Percentiles rank a stretch among this genome's conserved stretches.
phyloP scores from a whole-genome alignment of 2,797 vertebrate species.

The Lemur catta region DNA sequence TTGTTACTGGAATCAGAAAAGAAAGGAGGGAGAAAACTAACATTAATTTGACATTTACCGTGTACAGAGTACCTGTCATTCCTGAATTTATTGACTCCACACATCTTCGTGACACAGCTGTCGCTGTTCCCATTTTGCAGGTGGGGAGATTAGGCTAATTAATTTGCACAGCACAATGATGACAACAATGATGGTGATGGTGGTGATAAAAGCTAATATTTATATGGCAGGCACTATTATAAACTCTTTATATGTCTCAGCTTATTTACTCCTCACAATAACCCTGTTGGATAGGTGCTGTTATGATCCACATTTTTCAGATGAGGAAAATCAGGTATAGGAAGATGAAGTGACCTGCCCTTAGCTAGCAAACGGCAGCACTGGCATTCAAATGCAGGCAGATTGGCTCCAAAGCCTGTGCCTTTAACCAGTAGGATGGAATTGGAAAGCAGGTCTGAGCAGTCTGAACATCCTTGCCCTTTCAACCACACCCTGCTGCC shows the following conservation, averaged over 20 bases:
- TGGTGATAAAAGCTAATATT: neutral
- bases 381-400: neutral
- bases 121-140: neutral
- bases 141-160: slow-evolving; percentile 17
- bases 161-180: neutral
- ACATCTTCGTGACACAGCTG: neutral
- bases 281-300: neutral
- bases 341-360: neutral
- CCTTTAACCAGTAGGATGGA: neutral
- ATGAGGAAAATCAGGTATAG: neutral
- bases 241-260: neutral
- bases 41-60: neutral
- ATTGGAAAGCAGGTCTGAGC: neutral
- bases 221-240: neutral
- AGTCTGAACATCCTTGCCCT: neutral
- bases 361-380: neutral
- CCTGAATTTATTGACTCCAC: neutral
- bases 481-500: neutral
- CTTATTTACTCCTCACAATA: neutral
- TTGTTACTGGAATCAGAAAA: neutral
- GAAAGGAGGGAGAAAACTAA: neutral
- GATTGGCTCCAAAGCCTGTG: neutral
- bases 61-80: neutral
- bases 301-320: neutral
- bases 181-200: neutral